These are phyloP conservation scores for Arion vulgaris DNA, from an alignment of 1,140 invertebrate species.

Conservation along the genomic window DNA sequence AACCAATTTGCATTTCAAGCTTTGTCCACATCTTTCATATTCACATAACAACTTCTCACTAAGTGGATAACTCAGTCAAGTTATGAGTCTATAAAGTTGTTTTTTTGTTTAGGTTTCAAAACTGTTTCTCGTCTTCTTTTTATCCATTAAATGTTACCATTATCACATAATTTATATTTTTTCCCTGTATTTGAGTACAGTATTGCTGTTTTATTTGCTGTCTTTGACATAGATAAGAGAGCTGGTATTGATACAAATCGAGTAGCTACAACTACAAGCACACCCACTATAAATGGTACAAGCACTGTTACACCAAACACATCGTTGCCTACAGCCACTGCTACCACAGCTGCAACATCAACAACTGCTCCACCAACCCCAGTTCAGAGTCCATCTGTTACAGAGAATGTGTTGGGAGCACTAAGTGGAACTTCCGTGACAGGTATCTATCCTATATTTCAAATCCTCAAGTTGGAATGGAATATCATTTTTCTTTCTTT, in stretches of 20 bases:
- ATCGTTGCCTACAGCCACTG: slow-evolving; percentile 29
- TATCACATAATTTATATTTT: too few species aligned
- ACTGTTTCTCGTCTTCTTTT: too few species aligned
- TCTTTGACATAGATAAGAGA: slow-evolving; percentile 59
- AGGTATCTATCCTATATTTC: background rate
- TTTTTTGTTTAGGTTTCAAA: too few species aligned
- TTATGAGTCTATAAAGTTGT: too few species aligned
- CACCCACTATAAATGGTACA: slow-evolving; percentile 39
- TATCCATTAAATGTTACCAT: too few species aligned
- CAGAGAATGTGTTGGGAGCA: slow-evolving; percentile 14
- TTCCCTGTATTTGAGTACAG: too few species aligned
- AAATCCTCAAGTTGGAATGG: too few species aligned
- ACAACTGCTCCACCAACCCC: slow-evolving; percentile 25
- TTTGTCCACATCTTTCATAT: too few species aligned
- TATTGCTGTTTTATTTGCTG: background rate
- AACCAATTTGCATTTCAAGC: too few species aligned
- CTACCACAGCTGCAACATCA: slow-evolving; percentile 40
- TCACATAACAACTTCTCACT: too few species aligned
- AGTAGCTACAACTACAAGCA: slow-evolving; percentile 39
- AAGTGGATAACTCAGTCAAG: too few species aligned
- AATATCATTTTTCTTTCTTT: too few species aligned
- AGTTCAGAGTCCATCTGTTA: slow-evolving; percentile 21
- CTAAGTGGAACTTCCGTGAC: background rate
- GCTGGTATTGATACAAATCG: slow-evolving; percentile 38
- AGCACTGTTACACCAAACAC: slow-evolving; percentile 32